Base-by-base conservation (phyloP, 2,113 vertebrate genomes). In the Elephantulus edwardii region DNA sequence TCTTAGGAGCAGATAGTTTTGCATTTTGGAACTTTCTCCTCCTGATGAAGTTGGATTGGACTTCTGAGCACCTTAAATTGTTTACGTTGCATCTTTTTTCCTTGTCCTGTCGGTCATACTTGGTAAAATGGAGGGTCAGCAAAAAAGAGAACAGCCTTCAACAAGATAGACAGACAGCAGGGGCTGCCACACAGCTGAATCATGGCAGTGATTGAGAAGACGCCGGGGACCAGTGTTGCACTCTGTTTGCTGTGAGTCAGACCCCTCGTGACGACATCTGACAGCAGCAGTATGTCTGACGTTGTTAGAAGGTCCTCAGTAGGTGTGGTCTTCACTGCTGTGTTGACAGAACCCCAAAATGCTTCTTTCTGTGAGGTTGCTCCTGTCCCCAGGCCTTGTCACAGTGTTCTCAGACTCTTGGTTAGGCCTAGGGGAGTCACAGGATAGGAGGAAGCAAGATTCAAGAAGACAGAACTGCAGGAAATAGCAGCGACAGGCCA, bases 31-130 rank as follows among this genome's bases (percentile, higher is more conserved):
- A 74, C 50, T 71, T n/a, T 72, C 22, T 88, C 14, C n/a, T 76
- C 48, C 91, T 62, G 16, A 40, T 90, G 89, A 81, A 76, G 9
- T 70, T 91, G 68, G 83, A 38, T 50, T 89, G 30, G n/a, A 82
- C 48, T 91, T 94, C 33, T 70, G n/a, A 58, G 56, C 48, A 85
- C 16, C 40, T 64, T 80, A 44, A n/a, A 44, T 16, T 64, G 11
- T 44, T 91, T 92, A 54, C 52, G 35, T 62, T 24, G 74, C n/a
- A 17, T 76, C 6, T 33, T 64, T 85, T 50, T 72, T 26, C 52
- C 40, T 48, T 89, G 3, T n/a, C 80, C 44, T 70, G 74, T 26
- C 9, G 8, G 48, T 50, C 16, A 50, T n/a, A n/a, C n/a, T n/a
- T n/a, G n/a, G n/a, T n/a, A n/a, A n/a, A n/a, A n/a, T n/a, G n/a